Percentiles rank a stretch among this genome's conserved stretches.
Evolutionary conservation across 2,888 invertebrate species (phyloP).

Genomic region (Latrodectus hesperus): DNA sequence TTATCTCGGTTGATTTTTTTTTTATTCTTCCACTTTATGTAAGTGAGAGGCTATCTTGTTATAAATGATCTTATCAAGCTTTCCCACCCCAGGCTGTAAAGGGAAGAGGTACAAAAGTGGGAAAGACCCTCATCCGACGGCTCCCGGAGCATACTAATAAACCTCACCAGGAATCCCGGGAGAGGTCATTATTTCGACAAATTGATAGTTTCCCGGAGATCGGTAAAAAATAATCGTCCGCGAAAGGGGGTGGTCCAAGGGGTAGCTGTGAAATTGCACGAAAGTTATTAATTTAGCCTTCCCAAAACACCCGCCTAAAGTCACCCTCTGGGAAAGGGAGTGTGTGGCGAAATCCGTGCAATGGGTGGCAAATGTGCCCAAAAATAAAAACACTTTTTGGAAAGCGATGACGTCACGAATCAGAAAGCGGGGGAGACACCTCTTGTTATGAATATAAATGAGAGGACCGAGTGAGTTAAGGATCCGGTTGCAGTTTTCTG

Average conservation of each 20-base stretch:
- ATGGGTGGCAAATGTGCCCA: not conserved
- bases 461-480: conserved; percentile 11
- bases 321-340: not conserved
- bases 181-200: conserved; percentile 59
- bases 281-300: conserved; percentile 56
- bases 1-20: not conserved
- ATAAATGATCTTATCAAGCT: conserved; percentile 46
- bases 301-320: conserved; percentile 38
- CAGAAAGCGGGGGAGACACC: conserved; percentile 15
- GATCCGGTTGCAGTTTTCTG: conserved; percentile 13
- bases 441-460: conserved; percentile 59
- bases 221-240: conserved; percentile 56
- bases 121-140: conserved; percentile 6
- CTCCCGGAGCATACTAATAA: conserved; percentile 64
- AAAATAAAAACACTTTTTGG: not conserved
- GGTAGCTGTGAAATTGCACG: conserved; percentile 46
- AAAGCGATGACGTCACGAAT: conserved; percentile 39
- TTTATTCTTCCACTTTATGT: conserved; percentile 29
- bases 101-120: conserved; percentile 35
- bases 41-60: conserved; percentile 33
- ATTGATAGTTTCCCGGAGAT: conserved; percentile 66
- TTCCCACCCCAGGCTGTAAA: conserved; percentile 26
- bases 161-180: conserved; percentile 39
- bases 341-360: not conserved
- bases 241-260: not conserved